Evolutionary conservation across 64 coral and sea anemone genomes (phyloP).

Genomic region (Montipora sp.): DNA sequence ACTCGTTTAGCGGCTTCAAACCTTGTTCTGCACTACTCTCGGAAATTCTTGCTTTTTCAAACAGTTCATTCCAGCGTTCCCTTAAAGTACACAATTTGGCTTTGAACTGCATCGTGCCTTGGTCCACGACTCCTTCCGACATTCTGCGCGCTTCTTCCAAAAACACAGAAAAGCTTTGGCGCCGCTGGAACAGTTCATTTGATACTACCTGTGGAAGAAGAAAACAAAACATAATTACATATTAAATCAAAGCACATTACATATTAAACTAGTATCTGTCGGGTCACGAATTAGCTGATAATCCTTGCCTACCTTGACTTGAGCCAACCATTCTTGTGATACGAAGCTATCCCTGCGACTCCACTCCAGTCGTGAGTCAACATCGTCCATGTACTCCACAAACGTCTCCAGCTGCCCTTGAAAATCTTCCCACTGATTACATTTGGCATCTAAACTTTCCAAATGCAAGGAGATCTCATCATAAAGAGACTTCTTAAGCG

Average conservation of each 20-base stretch:
- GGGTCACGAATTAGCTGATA: too few species aligned
- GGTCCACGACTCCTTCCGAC: slow-evolving; percentile 77
- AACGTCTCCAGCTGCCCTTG: slow-evolving; percentile 89
- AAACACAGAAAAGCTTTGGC: slow-evolving; percentile 89
- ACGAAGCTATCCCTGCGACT: slow-evolving; percentile 71
- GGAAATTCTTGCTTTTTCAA: slow-evolving; percentile 79
- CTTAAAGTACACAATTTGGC: slow-evolving; percentile 86
- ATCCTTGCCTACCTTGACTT: slow-evolving; percentile 72
- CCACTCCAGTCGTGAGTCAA: slow-evolving; percentile 75
- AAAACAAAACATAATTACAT: neutral
- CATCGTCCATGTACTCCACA: slow-evolving; percentile 90
- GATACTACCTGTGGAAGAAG: slow-evolving; percentile 75
- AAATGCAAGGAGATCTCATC: slow-evolving; percentile 81
- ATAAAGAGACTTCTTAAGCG: slow-evolving; percentile 72
- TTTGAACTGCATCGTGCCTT: slow-evolving; percentile 88
- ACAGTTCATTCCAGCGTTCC: slow-evolving; percentile 94
- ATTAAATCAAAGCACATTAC: too few species aligned
- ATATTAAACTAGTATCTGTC: too few species aligned
- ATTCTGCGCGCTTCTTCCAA: slow-evolving; percentile 84
- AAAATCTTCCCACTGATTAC: slow-evolving; percentile 80
- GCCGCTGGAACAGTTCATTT: slow-evolving; percentile 84
- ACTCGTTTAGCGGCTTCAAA: slow-evolving; percentile 86
- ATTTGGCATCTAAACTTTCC: slow-evolving; percentile 59
- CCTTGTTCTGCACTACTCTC: slow-evolving; percentile 85
- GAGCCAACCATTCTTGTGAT: slow-evolving; percentile 93